phyloP scores from a whole-genome alignment of 1,140 invertebrate species.

The Panonychus citri region DNA sequence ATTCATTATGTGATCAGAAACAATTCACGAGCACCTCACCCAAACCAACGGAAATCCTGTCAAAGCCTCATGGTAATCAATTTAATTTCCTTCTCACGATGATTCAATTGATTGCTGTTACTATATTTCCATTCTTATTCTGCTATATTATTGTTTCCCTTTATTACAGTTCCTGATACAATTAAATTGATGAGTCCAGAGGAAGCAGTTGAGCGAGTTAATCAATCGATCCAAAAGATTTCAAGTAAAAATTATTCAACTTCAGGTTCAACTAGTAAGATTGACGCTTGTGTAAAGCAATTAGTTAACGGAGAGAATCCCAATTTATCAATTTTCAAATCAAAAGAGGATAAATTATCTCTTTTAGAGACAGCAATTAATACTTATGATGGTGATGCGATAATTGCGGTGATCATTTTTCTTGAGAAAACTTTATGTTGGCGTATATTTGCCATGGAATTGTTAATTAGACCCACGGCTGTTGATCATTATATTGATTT shows the following conservation, averaged over 20 bases:
- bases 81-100: too few species aligned
- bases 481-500: conserved; percentile 22
- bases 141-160: too few species aligned
- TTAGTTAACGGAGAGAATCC: not conserved
- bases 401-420: conserved; percentile 22
- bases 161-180: not conserved
- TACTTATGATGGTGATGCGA: conserved; percentile 22
- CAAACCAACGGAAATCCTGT: too few species aligned
- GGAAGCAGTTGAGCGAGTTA: not conserved
- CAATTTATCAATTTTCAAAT: conserved; percentile 21
- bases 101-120: too few species aligned
- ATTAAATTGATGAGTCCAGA: not conserved
- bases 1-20: too few species aligned
- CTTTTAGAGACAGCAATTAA: conserved; percentile 21
- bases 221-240: not conserved
- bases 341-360: conserved; percentile 21
- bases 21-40: too few species aligned
- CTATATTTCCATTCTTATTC: too few species aligned
- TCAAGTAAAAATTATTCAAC: not conserved
- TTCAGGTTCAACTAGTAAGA: not conserved
- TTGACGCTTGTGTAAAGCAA: not conserved
- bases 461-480: conserved; percentile 19
- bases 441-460: conserved; percentile 19
- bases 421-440: conserved; percentile 19
- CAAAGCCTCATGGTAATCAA: too few species aligned